Evolutionary conservation across 2,113 vertebrate genomes (phyloP), one percentile per base, ranked within the genome.

Genomic region (Grus americana): DNA sequence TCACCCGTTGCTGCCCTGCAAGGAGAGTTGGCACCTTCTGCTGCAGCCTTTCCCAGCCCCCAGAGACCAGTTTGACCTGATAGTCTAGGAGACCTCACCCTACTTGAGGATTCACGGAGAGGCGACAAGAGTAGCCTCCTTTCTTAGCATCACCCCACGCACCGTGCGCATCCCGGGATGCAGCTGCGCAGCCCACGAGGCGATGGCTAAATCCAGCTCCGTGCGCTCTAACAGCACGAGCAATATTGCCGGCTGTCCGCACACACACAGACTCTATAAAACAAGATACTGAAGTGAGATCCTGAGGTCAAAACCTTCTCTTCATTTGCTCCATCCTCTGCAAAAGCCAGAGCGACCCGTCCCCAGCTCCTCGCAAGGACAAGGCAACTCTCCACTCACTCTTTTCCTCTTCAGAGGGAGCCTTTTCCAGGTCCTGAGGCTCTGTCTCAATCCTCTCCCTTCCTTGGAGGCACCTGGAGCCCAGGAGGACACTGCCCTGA

Each of bases 131-230:
- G 66, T 5, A 14, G 29, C 15, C 74, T 40, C 62, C 66, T 75
- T n/a, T 27, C 70, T 32, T 0, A 63, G 79, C 58, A 65, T 34
- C 54, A 4, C 24, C 47, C 74, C 55, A 5, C 7, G 52, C 62
- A 30, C 59, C 0, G 0, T 6, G 30, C 40, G 3, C 1, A 3
- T 2, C 52, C 71, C 0, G 1, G 14, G 50, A 7, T 17, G 87
- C 90, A 50, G 49, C 78, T 18, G 22, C 57, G 16, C 22, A 50
- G 47, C 63, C 59, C 34, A 10, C 3, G 3, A 70, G 75, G 30
- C 1, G 22, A 55, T 6, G 46, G 74, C 34, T 57, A 68, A 47
- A 92, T 16, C 79, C 85, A 86, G 70, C 92, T 88, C 90, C 34
- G 24, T 19, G 79, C 1, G 5, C 84, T 79, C 75, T 17, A 17